Conservation (phyloP, 2,113 vertebrate genomes). For the Apodemus sylvaticus region DNA sequence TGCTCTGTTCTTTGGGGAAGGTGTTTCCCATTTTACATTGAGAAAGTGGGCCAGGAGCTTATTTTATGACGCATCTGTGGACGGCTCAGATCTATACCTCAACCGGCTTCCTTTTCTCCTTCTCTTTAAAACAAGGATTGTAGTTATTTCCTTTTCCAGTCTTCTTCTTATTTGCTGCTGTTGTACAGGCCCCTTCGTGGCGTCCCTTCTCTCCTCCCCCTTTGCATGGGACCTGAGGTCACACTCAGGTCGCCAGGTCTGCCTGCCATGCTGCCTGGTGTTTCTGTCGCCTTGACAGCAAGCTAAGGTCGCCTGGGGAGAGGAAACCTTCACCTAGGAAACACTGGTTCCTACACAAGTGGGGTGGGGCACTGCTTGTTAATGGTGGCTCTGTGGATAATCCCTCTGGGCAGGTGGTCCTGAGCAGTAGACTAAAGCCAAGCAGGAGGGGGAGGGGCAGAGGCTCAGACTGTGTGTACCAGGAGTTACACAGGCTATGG, state of each 20-base stretch:
- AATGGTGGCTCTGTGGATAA: not conserved
- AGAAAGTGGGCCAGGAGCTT: not conserved
- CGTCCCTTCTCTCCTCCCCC: not conserved
- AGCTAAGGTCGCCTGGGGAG: not conserved
- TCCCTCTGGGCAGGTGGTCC: not conserved
- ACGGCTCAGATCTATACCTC: not conserved
- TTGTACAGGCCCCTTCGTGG: not conserved
- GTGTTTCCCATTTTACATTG: not conserved
- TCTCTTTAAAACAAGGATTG: not conserved
- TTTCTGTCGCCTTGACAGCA: not conserved
- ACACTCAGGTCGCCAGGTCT: not conserved
- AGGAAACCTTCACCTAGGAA: not conserved
- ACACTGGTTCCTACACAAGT: not conserved
- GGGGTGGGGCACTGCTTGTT: not conserved
- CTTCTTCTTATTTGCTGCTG: not conserved
- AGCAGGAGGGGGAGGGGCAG: not conserved
- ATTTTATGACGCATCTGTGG: not conserved
- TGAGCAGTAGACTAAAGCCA: not conserved
- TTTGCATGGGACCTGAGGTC: not conserved
- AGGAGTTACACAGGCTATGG: not conserved
- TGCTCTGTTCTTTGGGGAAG: fast-evolving
- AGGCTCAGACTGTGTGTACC: not conserved
- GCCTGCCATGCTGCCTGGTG: not conserved
- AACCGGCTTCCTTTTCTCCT: not conserved
- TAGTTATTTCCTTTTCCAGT: not conserved